These are phyloP conservation scores for Ariopsis seemanni DNA, from an alignment of 2,113 vertebrate species.

Conservation along the genomic window DNA sequence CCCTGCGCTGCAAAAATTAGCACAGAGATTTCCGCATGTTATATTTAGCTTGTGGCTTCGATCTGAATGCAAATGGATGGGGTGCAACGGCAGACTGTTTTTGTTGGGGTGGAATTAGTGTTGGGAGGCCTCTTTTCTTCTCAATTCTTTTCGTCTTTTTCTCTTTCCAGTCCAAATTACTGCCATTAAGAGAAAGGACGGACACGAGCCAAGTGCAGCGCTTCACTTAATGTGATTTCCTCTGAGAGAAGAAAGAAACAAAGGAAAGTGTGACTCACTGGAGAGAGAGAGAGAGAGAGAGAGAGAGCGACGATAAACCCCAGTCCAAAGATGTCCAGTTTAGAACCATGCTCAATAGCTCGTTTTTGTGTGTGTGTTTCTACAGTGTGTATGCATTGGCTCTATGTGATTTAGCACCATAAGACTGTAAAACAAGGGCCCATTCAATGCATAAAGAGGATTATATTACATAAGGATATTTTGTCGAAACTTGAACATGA, in stretches of 20 bases:
- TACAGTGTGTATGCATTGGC: conserved; percentile 36
- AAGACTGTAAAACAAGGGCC: conserved; percentile 54
- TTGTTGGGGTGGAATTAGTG: conserved; percentile 76
- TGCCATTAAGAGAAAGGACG: conserved; percentile 71
- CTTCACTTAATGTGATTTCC: conserved; percentile 78
- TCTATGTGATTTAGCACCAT: conserved; percentile 50
- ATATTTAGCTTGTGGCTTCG: conserved; percentile 70
- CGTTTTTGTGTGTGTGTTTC: conserved; percentile 47
- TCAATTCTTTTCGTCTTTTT: conserved; percentile 68
- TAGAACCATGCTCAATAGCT: conserved; percentile 51
- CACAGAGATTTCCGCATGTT: conserved; percentile 65
- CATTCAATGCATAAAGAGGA: conserved; percentile 39
- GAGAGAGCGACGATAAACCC: conserved; percentile 62
- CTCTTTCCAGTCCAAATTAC: conserved; percentile 72
- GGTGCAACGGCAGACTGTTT: conserved; percentile 68
- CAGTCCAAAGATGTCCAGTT: conserved; percentile 41
- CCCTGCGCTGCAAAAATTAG: conserved; percentile 49
- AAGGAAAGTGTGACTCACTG: conserved; percentile 69
- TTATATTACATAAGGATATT: conserved; percentile 45
- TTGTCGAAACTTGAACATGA: background rate
- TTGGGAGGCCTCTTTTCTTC: conserved; percentile 70
- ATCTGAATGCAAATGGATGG: conserved; percentile 72
- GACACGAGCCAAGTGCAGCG: conserved; percentile 69
- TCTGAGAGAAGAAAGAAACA: conserved; percentile 62
- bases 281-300: conserved; percentile 54